These are phyloP conservation scores for Itoplectis maculator DNA, from an alignment of 2,888 invertebrate species.

Conservation along the genomic window DNA sequence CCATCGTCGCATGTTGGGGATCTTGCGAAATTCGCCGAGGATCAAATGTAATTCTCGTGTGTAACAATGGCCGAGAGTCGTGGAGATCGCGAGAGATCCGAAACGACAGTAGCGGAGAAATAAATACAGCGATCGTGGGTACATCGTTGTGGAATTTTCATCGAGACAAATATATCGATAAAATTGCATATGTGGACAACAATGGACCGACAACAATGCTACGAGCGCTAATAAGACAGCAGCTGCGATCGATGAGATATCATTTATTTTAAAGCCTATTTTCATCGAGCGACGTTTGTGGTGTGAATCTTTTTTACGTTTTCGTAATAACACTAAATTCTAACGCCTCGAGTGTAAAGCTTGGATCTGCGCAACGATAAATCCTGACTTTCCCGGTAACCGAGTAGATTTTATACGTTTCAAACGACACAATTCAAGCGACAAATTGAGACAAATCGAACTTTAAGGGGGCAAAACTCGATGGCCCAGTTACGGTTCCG, in stretches of 20 bases:
- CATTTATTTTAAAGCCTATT: too few species aligned
- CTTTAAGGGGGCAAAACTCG: neutral
- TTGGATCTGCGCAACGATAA: neutral
- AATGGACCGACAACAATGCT: slow-evolving; percentile 33
- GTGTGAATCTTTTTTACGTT: too few species aligned
- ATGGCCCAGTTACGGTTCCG: neutral
- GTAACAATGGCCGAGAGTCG: slow-evolving; percentile 7
- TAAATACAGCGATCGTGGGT: slow-evolving; percentile 3
- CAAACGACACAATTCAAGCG: neutral
- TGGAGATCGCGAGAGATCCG: slow-evolving; percentile 51
- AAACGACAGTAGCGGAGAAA: slow-evolving; percentile 37
- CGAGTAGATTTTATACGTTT: neutral
- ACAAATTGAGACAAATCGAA: neutral
- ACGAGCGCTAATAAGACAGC: neutral
- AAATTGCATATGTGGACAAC: neutral
- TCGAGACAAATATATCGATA: slow-evolving; percentile 36
- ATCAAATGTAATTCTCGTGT: slow-evolving; percentile 28
- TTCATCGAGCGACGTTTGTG: too few species aligned
- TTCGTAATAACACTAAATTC: too few species aligned
- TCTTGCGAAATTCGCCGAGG: slow-evolving; percentile 55
- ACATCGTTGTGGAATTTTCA: slow-evolving; percentile 51
- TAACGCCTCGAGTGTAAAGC: neutral
- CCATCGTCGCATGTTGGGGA: slow-evolving; percentile 32
- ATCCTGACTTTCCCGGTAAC: neutral
- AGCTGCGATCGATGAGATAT: neutral